Base-by-base conservation (phyloP, 2,113 vertebrate species). In the Thryonomys swinderianus region DNA sequence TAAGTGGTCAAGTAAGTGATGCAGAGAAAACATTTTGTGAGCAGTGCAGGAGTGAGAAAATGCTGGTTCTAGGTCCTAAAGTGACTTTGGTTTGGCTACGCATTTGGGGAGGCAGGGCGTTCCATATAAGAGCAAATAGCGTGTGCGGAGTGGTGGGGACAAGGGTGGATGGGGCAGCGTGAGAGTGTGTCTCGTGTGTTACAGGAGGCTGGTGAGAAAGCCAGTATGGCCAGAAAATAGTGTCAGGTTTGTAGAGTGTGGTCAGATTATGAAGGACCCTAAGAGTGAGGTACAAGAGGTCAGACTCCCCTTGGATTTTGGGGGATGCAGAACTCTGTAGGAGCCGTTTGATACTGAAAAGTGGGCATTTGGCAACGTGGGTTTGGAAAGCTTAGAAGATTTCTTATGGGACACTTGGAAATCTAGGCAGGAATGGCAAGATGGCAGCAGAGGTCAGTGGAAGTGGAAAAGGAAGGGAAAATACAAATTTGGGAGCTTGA, bases 151-250 rank as follows among this genome's bases (percentile, higher is more conserved):
- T 18, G 16, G 16, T n/a, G 9, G 57, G 71, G 34, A 17, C 37
- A 40, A 32, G 42, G 25, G 37, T 34, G 48, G 48, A 1, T 1
- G 7, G 27, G 37, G 13, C 34, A 3, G 7, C 32, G 32, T 71
- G 4, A 17, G 51, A 16, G 69, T 66, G 57, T 91, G 64, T 67
- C 45, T 27, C 69, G 18, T 42, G 5, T 67, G 17, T 79, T 89
- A 45, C 32, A 66, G 55, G 32, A 87, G 9, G 30, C 8, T 71
- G 57, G 34, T 23, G 25, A 84, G 42, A 61, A 93, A 97, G 76
- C 85, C 76, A 69, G 64, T 88, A 64, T 79, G 57, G 92, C 78
- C 79, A 48, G 76, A 95, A 91, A 96, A 37, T 45, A 88, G 91
- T 57, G 51, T 32, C 27, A 32, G 5, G 13, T n/a, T 69, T 4